A percentile compares a stretch with the other conserved stretches of the same genome.
Evolutionary conservation across 64 coral and sea anemone genomes (phyloP).

Genomic region (Dendrophyllia cribrosa): DNA sequence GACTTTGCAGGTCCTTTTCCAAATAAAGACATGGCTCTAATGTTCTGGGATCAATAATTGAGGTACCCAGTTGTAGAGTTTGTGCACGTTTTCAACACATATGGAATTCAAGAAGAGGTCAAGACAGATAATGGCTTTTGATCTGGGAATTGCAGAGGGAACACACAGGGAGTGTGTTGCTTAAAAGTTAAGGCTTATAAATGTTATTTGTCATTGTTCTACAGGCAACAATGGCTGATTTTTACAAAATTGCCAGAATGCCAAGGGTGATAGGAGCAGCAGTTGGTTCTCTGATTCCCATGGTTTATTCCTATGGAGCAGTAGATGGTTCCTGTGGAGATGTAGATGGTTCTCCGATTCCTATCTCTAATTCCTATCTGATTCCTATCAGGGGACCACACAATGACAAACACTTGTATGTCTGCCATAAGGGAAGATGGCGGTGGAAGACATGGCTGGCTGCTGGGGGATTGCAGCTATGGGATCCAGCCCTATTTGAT

Average conservation of each 20-base stretch:
- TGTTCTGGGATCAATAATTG: slow-evolving; percentile 12
- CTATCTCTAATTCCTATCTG: no score
- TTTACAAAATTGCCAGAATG: slow-evolving; percentile 20
- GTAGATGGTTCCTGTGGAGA: no score
- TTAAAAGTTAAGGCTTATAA: background rate
- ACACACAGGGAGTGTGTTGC: background rate
- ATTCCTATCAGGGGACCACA: background rate
- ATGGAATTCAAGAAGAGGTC: background rate
- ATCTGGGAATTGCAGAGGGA: slow-evolving; percentile 13
- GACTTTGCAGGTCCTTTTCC: background rate
- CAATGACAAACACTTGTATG: slow-evolving; percentile 4
- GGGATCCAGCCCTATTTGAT: slow-evolving; percentile 28
- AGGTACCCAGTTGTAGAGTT: slow-evolving; percentile 17
- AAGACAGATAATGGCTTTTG: background rate
- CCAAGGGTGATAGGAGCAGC: slow-evolving; percentile 30
- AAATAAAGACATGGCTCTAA: background rate
- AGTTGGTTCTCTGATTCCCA: background rate
- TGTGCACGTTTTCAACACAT: background rate
- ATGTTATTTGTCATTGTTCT: slow-evolving; percentile 12
- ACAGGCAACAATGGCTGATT: slow-evolving; percentile 50
- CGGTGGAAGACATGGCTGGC: slow-evolving; percentile 24
- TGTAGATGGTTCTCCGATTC: no score
- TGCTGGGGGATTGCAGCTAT: slow-evolving; percentile 15
- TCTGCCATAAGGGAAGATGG: slow-evolving; percentile 31
- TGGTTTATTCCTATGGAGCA: no score